Conservation (phyloP, 2,797 vertebrate species). For the Clarias fuscus region DNA sequence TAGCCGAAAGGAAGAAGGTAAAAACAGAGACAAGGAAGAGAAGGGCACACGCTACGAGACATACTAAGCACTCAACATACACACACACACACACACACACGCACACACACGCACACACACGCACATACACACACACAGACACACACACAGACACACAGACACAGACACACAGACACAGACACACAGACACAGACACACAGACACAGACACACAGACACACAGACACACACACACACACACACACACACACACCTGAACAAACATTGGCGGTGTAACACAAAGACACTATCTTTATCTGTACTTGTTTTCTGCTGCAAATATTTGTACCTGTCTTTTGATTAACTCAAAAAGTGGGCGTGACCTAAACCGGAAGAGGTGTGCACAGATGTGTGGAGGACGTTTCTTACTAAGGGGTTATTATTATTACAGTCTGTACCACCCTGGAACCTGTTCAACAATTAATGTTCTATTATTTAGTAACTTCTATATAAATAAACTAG, state of each 20-base stretch:
- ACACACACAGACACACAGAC: neutral
- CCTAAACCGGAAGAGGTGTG: neutral
- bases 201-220: neutral
- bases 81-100: neutral
- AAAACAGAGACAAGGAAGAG: slow-evolving; percentile 7
- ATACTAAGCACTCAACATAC: neutral
- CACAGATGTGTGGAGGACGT: neutral
- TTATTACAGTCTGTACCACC: neutral
- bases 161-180: neutral
- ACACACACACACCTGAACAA: neutral
- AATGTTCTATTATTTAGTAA: neutral
- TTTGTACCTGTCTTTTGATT: neutral
- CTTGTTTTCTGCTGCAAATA: neutral
- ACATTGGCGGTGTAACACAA: neutral
- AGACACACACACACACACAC: neutral
- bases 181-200: neutral
- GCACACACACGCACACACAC: neutral
- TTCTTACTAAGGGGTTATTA: neutral
- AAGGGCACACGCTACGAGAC: neutral
- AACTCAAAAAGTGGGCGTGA: neutral
- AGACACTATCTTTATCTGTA: neutral
- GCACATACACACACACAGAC: neutral
- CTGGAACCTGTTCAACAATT: neutral
- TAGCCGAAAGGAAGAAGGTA: neutral
- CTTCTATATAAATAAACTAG: neutral